A percentile compares a stretch with the other conserved stretches of the same genome.
phyloP scores from a whole-genome alignment of 2,797 vertebrate species.

The Chromobotia macracanthus region DNA sequence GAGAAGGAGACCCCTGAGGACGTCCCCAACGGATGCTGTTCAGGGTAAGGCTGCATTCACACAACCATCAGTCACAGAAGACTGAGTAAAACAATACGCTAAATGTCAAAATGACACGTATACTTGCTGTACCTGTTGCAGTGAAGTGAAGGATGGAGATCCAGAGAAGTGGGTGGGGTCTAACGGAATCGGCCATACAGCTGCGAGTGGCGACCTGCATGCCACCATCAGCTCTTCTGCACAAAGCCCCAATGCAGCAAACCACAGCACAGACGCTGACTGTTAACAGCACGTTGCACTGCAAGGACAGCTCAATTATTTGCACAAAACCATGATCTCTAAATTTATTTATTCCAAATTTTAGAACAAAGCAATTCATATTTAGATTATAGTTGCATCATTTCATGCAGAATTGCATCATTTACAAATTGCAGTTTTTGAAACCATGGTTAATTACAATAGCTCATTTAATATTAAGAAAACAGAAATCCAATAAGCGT shows the following conservation, averaged over 20 bases:
- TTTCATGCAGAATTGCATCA: neutral
- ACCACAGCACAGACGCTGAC: conserved; percentile 66
- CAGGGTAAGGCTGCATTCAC: conserved; percentile 63
- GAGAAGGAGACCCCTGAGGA: conserved; percentile 64
- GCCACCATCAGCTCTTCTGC: conserved; percentile 40
- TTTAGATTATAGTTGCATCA: neutral
- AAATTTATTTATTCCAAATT: conserved; percentile 45
- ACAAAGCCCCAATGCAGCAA: conserved; percentile 55
- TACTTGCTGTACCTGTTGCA: conserved; percentile 47
- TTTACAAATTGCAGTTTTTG: neutral
- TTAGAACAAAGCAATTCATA: conserved; percentile 3
- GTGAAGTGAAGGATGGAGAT: conserved; percentile 56
- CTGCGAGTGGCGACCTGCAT: conserved; percentile 38
- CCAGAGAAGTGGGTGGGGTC: conserved; percentile 55
- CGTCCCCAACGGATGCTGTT: conserved; percentile 67
- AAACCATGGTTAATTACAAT: neutral
- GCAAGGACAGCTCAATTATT: conserved; percentile 67
- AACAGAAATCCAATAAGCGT: neutral
- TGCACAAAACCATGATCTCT: conserved; percentile 70
- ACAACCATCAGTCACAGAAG: neutral
- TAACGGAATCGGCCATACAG: conserved; percentile 62
- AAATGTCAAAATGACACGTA: neutral
- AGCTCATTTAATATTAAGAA: neutral
- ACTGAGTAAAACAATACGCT: neutral
- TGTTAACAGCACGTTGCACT: conserved; percentile 63